These are phyloP conservation scores for Lineus longissimus DNA, from an alignment of 1,140 invertebrate species.

Conservation along the genomic window DNA sequence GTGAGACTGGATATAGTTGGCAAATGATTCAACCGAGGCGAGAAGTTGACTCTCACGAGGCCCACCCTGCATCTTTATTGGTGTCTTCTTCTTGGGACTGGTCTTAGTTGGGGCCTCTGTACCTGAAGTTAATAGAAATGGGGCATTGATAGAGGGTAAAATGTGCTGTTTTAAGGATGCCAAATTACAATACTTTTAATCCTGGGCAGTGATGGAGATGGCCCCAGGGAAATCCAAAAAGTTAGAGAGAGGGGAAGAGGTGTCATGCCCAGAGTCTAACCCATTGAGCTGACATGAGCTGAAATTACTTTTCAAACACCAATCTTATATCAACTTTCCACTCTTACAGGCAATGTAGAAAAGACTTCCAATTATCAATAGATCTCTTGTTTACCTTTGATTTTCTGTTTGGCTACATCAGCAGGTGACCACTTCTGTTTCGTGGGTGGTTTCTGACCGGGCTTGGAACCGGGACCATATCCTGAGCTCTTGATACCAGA, in stretches of 20 bases:
- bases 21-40: conserved; percentile 38
- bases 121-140: not conserved
- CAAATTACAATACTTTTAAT: no score
- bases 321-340: no score
- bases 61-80: not conserved
- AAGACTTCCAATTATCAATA: no score
- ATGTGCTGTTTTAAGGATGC: no score
- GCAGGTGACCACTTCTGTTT: conserved; percentile 25
- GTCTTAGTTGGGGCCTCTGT: not conserved
- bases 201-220: no score
- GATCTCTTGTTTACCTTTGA: conserved; percentile 20
- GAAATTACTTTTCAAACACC: no score
- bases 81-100: not conserved
- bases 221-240: no score
- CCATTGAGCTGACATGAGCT: no score
- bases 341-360: no score
- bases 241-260: no score
- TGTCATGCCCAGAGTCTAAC: no score
- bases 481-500: conserved; percentile 37
- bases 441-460: conserved; percentile 11
- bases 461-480: conserved; percentile 37
- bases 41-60: conserved; percentile 23
- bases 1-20: conserved; percentile 36
- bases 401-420: conserved; percentile 29
- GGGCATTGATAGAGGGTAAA: no score